Evolutionary conservation across 1,140 invertebrate species (phyloP), one percentile per base, ranked within the genome.

Genomic region (Stegodyphus dumicola): DNA sequence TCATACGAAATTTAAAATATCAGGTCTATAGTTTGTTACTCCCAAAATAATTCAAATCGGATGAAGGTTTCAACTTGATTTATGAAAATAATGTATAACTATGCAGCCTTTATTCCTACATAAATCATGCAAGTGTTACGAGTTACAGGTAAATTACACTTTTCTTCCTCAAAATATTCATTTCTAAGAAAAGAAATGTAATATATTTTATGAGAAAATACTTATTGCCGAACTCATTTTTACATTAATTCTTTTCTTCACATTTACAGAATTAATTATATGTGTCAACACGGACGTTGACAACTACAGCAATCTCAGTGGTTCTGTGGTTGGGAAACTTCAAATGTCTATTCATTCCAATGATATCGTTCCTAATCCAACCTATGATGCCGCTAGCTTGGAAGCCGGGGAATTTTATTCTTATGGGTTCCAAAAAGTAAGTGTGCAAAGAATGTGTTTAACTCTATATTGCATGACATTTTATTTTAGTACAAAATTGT

Each of bases 341-440:
- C 18, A 60, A 18, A 74, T 86, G 77, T 67, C 60, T 0, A 80
- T 86, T 18, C 85, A 86, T 48, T 64, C 56, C 18, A 69, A 79
- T 60, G 85, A 86, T 18, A 86, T 79, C 5, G 71, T 86, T 5
- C 85, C 85, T 0, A 86, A 86, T 17, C 85, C 85, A 7, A 75
- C 70, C 0, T 86, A 86, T 17, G 77, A 86, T 65, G 69, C 56
- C 0, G 77, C 67, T 0, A 86, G 70, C n/a, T 51, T 86, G 6
- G 77, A 86, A 33, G 64, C 77, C n/a, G 85, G 85, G 18, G 13
- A 49, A 13, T 75, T 71, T 13, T 86, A 86, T 60, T 79, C 77
- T 0, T 86, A 80, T 60, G 85, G 77, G 2, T 17, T 86, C 0
- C 85, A 80, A 51, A 80, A 86, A 64, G 85, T 86, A 7, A 33